Conservation (phyloP, 1,140 invertebrate genomes). For the Zophobas morio region DNA sequence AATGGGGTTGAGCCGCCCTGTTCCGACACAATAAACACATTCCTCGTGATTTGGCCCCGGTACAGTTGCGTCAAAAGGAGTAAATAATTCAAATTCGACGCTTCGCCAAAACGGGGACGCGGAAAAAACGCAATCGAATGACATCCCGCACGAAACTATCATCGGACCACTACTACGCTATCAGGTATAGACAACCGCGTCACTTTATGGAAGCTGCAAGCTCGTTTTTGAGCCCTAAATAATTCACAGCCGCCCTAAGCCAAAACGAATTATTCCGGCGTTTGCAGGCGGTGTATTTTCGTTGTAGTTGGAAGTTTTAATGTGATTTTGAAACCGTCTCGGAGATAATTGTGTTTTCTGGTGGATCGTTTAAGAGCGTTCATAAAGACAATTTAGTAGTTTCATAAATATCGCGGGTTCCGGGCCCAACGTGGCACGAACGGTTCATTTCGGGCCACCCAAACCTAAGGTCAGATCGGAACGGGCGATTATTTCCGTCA, state of each 20-base stretch:
- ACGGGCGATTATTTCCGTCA: constrained; percentile 20
- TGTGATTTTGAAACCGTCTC: constrained; percentile 39
- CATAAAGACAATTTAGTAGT: constrained; percentile 40
- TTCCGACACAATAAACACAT: constrained; percentile 40
- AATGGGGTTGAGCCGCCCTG: constrained; percentile 18
- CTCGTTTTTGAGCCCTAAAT: no score
- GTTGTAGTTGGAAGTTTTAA: constrained; percentile 27
- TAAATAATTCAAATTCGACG: constrained; percentile 24
- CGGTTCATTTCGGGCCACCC: neutral
- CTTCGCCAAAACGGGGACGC: neutral
- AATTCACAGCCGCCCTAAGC: no score
- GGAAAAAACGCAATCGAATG: no score
- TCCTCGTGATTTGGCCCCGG: constrained; percentile 35
- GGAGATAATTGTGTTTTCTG: constrained; percentile 41
- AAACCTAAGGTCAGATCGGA: constrained; percentile 27
- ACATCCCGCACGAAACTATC: no score
- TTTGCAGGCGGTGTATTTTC: neutral
- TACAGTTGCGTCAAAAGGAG: constrained; percentile 16
- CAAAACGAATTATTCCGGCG: neutral
- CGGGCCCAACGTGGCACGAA: constrained; percentile 22
- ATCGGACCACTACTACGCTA: no score
- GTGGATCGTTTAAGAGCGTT: constrained; percentile 39
- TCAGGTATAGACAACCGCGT: no score
- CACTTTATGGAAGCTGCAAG: no score
- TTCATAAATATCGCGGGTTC: constrained; percentile 36